These are phyloP conservation scores for Calephelis nemesis DNA, from an alignment of 1,140 invertebrate species.

Conservation along the genomic window DNA sequence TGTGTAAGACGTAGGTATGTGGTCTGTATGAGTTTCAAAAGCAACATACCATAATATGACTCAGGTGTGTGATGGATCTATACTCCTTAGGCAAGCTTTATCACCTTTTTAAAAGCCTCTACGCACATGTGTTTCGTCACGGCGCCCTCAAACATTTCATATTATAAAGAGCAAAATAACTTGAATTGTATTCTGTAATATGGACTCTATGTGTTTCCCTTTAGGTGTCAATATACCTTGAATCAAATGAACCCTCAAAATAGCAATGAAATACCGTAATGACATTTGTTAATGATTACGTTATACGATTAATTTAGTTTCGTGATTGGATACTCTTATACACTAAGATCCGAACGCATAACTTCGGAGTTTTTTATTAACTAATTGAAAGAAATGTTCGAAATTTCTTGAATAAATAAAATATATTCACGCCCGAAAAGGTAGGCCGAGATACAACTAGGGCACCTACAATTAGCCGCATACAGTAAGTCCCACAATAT, in stretches of 20 bases:
- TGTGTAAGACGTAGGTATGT: no score
- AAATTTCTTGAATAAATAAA: no score
- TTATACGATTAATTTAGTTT: conserved; percentile 9
- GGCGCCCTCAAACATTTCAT: not conserved
- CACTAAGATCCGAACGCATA: no score
- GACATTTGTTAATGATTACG: conserved; percentile 9
- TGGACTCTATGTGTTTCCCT: not conserved
- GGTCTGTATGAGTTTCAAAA: no score
- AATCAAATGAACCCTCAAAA: not conserved
- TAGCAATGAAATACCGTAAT: conserved; percentile 1
- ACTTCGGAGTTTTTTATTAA: no score
- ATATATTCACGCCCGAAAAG: no score
- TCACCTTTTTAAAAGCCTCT: conserved; percentile 12
- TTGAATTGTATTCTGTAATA: not conserved
- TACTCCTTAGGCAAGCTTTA: conserved; percentile 3
- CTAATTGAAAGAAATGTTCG: no score
- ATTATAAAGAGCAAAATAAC: conserved; percentile 7
- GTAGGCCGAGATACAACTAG: no score
- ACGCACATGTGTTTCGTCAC: conserved; percentile 1
- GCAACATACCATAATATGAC: no score
- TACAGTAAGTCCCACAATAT: no score
- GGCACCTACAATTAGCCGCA: no score
- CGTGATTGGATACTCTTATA: not conserved
- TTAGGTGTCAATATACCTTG: not conserved
- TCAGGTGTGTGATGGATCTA: not conserved